A percentile compares a stretch with the other conserved stretches of the same genome.
Evolutionary conservation across 2,888 invertebrate genomes (phyloP).

Genomic region (Noctua fimbriata): DNA sequence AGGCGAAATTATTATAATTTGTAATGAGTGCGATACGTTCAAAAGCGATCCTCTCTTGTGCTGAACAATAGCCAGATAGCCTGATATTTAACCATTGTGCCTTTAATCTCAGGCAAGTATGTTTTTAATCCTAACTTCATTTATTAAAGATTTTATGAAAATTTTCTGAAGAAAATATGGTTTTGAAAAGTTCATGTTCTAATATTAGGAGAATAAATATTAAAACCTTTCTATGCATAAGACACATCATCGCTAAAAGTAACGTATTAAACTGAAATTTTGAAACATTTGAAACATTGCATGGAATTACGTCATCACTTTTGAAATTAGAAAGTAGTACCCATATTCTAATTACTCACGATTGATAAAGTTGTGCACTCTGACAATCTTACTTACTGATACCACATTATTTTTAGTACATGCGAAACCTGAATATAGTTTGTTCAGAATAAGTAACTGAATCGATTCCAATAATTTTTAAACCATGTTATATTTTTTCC

Average conservation of each 20-base stretch:
- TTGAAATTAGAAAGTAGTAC: neutral
- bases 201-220: neutral
- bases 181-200: neutral
- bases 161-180: neutral
- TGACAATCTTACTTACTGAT: no score
- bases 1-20: conserved; percentile 54
- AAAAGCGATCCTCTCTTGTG: conserved; percentile 45
- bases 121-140: conserved; percentile 7
- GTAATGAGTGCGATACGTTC: conserved; percentile 51
- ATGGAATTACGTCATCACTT: neutral
- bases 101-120: conserved; percentile 15
- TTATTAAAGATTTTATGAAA: neutral
- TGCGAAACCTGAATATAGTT: no score
- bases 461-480: no score
- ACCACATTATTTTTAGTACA: no score
- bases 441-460: no score
- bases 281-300: neutral
- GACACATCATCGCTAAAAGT: neutral
- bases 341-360: neutral
- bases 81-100: conserved; percentile 40
- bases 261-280: neutral
- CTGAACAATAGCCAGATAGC: conserved; percentile 54
- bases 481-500: no score
- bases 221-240: neutral
- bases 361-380: neutral